Evolutionary conservation across 1,140 invertebrate species (phyloP), one percentile per base, ranked within the genome.

Genomic region (Phenacoccus solenopsis): DNA sequence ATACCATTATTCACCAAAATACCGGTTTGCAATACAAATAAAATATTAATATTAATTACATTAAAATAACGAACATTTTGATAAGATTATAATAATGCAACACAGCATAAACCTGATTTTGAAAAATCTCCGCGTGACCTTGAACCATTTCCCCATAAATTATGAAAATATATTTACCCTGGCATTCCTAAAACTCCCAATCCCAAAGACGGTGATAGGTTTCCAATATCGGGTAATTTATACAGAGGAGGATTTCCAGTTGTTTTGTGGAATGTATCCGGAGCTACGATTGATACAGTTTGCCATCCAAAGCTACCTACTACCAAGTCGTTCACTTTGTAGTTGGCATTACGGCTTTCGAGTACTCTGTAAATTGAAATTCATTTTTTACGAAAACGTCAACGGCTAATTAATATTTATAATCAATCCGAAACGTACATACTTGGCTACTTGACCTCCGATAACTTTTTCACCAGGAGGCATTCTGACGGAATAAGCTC

Each of bases 181-280:
- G 86, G 82, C 84, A 88, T 86, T 72, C 86, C 86, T 32, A 87
- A 74, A 57, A 82, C 73, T 38, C 86, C 86, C 24, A 88, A 76
- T 1, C 76, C 81, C 25, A 86, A 76, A 1, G 86, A 87, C n/a
- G 78, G 35, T 12, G 86, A 81, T 69, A 87, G 74, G 32, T 81
- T 77, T 30, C 76, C 79, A 30, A 84, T 74, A 70, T 87, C 82
- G 12, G 84, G 83, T 67, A 87, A 69, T 30, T 82, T 69, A 27
- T 77, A 79, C 21, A 81, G 78, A 70, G 69, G 49, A 56, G 16
- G 32, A 57, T 56, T 16, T 28, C 9, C 1, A 1, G 25, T 9
- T 7, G 56, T 13, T 67, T 56, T 21, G 10, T 7, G 12, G 5
- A 67, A 7, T 3, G 22, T 16, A 1, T 75, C 71, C 9, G 75